A percentile compares a stretch with the other conserved stretches of the same genome.
Evolutionary conservation across 2,888 invertebrate genomes (phyloP).

Genomic region (Leptopilina myrica): DNA sequence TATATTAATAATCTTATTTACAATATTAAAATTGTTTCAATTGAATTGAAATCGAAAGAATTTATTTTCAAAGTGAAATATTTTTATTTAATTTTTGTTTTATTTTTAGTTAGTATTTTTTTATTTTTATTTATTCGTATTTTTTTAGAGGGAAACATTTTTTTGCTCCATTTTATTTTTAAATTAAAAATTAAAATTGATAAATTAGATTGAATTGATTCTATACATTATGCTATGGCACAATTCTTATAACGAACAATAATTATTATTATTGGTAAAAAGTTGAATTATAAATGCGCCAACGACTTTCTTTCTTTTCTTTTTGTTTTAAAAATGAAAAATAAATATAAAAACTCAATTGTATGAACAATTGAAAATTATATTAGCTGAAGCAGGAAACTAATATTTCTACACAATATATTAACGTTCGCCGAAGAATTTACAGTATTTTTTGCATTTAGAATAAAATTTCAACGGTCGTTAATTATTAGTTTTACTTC

Average conservation of each 20-base stretch:
- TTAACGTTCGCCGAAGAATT: background rate
- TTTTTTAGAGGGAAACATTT: no score
- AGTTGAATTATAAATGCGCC: conserved; percentile 5
- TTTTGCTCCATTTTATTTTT: background rate
- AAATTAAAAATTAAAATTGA: conserved; percentile 21
- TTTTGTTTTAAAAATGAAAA: background rate
- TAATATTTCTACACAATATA: background rate
- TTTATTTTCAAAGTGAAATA: no score
- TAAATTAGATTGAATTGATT: background rate
- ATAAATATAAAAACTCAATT: conserved; percentile 5
- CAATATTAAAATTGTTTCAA: no score
- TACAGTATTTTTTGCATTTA: background rate
- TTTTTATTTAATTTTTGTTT: no score
- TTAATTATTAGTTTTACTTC: background rate
- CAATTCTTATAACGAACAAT: conserved; percentile 10
- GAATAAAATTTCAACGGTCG: no score
- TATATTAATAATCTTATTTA: no score
- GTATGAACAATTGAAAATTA: background rate
- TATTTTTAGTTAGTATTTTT: no score
- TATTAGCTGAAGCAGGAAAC: background rate
- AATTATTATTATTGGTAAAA: background rate
- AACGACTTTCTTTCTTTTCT: no score
- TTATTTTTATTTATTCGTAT: no score
- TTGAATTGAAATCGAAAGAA: no score
- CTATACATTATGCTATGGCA: conserved; percentile 14